These are phyloP conservation scores for Penaeus indicus DNA, from an alignment of 1,140 invertebrate species.

Conservation along the genomic window DNA sequence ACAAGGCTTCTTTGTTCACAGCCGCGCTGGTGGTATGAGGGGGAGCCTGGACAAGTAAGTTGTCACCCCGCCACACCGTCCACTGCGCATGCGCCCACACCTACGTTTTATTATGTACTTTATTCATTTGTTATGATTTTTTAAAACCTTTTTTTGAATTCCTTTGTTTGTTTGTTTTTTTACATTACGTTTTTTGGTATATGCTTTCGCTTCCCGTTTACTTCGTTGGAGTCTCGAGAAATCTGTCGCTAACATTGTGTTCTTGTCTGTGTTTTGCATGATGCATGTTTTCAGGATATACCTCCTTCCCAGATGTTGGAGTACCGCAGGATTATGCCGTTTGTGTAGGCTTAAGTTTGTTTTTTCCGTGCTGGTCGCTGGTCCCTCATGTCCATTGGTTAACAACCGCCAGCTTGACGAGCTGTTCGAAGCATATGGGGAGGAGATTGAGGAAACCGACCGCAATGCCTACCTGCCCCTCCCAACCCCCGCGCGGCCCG, in stretches of 20 bases:
- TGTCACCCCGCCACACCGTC: conserved; percentile 46
- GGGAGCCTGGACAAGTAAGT: conserved; percentile 58
- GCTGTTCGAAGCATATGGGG: conserved; percentile 37
- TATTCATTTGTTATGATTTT: background rate
- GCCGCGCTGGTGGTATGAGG: conserved; percentile 55
- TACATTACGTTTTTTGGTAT: conserved; percentile 41
- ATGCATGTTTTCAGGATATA: conserved; percentile 31
- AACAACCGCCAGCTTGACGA: conserved; percentile 47
- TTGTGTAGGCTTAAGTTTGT: conserved; percentile 51
- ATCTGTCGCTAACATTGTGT: conserved; percentile 27
- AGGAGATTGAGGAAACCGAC: conserved; percentile 3
- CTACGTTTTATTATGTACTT: conserved; percentile 18
- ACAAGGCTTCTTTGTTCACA: conserved; percentile 54
- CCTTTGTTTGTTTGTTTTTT: conserved; percentile 17
- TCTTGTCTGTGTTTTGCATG: conserved; percentile 37
- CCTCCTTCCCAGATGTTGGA: conserved; percentile 34
- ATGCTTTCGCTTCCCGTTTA: conserved; percentile 39
- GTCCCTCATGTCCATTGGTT: conserved; percentile 48
- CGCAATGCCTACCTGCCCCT: conserved; percentile 32
- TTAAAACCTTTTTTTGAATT: conserved; percentile 1
- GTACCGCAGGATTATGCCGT: conserved; percentile 24
- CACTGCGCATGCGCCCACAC: conserved; percentile 56
- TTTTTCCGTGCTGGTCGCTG: conserved; percentile 25
- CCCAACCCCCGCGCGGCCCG: background rate
- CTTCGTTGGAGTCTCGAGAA: conserved; percentile 19